These are phyloP conservation scores for Myanophis thanlyinensis DNA, from an alignment of 2,113 vertebrate genomes.

Conservation along the genomic window DNA sequence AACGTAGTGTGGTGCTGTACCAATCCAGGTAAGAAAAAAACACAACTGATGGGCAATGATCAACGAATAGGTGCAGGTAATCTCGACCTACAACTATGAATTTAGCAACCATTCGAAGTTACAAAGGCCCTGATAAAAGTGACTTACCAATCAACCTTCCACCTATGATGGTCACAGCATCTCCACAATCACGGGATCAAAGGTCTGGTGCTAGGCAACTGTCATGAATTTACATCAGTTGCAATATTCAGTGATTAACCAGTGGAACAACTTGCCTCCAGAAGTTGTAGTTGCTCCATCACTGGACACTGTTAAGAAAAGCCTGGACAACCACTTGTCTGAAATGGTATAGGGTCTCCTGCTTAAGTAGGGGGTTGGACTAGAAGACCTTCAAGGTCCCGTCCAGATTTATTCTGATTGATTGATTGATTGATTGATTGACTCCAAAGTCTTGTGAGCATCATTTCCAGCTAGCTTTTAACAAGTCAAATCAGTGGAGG, in stretches of 20 bases:
- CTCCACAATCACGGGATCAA: not conserved
- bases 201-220: not conserved
- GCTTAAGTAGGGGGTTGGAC: not conserved
- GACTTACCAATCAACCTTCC: not conserved
- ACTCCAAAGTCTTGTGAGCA: not conserved
- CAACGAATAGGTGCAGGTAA: not conserved
- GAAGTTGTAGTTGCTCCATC: not conserved
- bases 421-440: not conserved
- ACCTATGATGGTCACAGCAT: not conserved
- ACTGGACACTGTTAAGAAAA: not conserved
- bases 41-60: not conserved
- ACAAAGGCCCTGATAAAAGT: not conserved
- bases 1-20: not conserved
- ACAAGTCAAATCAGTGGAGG: not conserved
- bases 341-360: not conserved
- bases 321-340: not conserved
- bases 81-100: not conserved
- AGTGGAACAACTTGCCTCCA: not conserved
- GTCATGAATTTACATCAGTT: not conserved
- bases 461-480: not conserved
- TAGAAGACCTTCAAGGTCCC: not conserved
- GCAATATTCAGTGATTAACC: not conserved
- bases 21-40: not conserved
- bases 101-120: not conserved
- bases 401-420: not conserved